These are phyloP conservation scores for Calliphora vomitoria DNA, from an alignment of 2,888 invertebrate species.

Conservation along the genomic window DNA sequence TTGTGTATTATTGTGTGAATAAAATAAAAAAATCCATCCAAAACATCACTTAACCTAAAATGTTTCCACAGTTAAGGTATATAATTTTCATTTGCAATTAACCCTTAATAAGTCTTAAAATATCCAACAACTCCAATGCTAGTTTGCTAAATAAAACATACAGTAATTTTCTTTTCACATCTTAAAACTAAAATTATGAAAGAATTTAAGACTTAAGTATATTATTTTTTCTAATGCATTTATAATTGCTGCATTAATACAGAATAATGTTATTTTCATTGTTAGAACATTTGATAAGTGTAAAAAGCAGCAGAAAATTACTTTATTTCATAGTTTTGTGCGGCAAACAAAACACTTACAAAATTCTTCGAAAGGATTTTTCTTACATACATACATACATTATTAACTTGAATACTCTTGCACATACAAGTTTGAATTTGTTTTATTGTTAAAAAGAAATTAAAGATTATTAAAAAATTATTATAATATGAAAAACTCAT, in stretches of 20 bases:
- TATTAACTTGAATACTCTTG: neutral
- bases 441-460: conserved; percentile 69
- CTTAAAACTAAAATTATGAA: conserved; percentile 32
- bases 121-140: conserved; percentile 7
- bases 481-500: conserved; percentile 55
- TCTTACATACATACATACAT: conserved; percentile 18
- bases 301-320: conserved; percentile 58
- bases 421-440: conserved; percentile 8
- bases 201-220: conserved; percentile 36
- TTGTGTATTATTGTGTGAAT: neutral
- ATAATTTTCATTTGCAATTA: conserved; percentile 42
- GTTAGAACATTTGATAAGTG: conserved; percentile 54
- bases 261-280: conserved; percentile 49
- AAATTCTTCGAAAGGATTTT: conserved; percentile 27
- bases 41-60: conserved; percentile 24
- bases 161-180: conserved; percentile 39
- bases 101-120: conserved; percentile 44
- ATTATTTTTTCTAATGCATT: conserved; percentile 66
- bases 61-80: neutral
- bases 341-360: neutral
- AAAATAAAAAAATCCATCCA: neutral
- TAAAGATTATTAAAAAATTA: conserved; percentile 70
- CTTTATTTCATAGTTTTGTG: conserved; percentile 38
- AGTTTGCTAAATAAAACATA: neutral
- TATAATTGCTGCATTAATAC: conserved; percentile 64